phyloP scores from a whole-genome alignment of 2,113 vertebrate genomes.

The Numida meleagris region DNA sequence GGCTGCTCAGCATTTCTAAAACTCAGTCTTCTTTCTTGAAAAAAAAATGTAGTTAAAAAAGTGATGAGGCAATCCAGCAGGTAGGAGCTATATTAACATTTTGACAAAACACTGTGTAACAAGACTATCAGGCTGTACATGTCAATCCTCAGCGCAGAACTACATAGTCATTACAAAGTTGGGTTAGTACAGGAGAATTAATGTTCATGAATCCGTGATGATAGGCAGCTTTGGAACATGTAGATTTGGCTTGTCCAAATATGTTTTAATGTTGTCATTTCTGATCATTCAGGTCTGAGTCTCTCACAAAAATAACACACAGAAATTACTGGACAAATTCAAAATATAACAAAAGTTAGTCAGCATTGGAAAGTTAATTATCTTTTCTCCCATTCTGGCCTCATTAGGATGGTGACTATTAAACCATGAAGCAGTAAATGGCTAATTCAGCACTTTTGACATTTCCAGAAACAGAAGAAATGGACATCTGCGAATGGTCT shows the following conservation, averaged over 20 bases:
- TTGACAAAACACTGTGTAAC: background rate
- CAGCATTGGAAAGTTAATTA: background rate
- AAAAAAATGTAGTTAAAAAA: background rate
- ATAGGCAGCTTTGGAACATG: conserved; percentile 11
- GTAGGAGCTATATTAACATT: conserved; percentile 1
- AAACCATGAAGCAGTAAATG: background rate
- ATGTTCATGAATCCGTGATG: background rate
- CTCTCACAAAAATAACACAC: background rate
- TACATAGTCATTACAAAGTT: conserved; percentile 43
- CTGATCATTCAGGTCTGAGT: background rate
- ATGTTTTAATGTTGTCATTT: background rate
- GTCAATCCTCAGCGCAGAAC: conserved; percentile 21
- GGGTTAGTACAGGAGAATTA: background rate
- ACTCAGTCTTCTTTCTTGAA: background rate
- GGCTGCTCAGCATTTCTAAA: conserved; percentile 12
- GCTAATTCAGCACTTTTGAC: background rate
- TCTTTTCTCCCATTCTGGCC: background rate
- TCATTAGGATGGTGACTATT: background rate
- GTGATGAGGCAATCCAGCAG: background rate
- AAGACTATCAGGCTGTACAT: conserved; percentile 39
- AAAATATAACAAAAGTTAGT: background rate
- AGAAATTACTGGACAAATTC: background rate
- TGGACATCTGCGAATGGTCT: background rate
- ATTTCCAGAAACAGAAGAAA: background rate
- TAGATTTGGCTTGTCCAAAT: conserved; percentile 6